phyloP scores from a whole-genome alignment of 2,888 invertebrate species.

The Dinocampus coccinellae region DNA sequence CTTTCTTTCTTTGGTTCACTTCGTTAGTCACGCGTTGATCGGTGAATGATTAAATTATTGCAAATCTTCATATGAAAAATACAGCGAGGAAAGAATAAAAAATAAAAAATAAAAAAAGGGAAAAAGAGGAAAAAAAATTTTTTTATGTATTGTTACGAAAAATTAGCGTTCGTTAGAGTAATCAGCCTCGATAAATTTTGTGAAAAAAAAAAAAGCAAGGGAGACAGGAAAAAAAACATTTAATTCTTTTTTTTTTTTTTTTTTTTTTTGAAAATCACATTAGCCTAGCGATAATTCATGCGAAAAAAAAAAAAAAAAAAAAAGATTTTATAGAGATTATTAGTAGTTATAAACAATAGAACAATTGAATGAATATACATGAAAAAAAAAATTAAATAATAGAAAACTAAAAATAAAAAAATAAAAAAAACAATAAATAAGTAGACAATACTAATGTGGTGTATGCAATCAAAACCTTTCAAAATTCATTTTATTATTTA shows the following conservation, averaged over 20 bases:
- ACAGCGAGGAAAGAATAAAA: too few species aligned
- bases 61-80: too few species aligned
- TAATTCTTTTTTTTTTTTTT: too few species aligned
- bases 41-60: constrained; percentile 14
- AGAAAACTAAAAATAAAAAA: not conserved
- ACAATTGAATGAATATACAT: not conserved
- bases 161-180: not conserved
- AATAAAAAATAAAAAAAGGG: too few species aligned
- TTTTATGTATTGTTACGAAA: not conserved
- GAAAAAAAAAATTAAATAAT: not conserved
- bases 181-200: too few species aligned
- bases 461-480: constrained; percentile 3
- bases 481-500: not conserved
- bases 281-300: too few species aligned
- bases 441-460: not conserved
- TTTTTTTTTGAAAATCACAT: too few species aligned
- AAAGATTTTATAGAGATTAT: not conserved
- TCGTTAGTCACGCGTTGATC: constrained; percentile 18
- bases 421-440: not conserved
- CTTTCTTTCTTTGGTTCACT: not conserved
- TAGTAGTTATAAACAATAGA: too few species aligned
- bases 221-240: too few species aligned
- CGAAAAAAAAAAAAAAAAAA: not conserved
- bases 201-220: not conserved
- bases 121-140: constrained; percentile 2